Conservation (phyloP, 2,888 invertebrate species). For the Trissolcus japonicus region DNA sequence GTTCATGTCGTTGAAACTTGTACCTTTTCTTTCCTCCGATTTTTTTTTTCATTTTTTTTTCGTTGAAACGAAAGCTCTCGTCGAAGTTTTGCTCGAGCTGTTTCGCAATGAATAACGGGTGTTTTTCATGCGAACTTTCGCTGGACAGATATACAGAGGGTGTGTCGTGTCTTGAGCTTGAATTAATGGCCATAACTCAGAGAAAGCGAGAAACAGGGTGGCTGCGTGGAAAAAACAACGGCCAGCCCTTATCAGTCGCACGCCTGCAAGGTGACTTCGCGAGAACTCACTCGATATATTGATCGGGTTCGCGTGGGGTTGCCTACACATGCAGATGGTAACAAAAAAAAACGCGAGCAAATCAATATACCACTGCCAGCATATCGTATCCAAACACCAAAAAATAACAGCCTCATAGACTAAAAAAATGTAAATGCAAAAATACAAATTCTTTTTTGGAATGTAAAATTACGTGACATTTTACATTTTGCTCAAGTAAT, state of each 20-base stretch:
- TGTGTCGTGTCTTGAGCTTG: constrained; percentile 58
- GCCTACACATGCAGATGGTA: constrained; percentile 46
- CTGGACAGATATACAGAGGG: constrained; percentile 46
- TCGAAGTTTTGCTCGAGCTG: constrained; percentile 45
- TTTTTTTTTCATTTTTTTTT: constrained; percentile 13
- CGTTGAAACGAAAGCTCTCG: constrained; percentile 43
- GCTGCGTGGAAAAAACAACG: constrained; percentile 65
- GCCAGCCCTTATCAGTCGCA: constrained; percentile 68
- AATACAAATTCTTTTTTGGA: too few relatives aligned
- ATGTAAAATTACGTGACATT: too few relatives aligned
- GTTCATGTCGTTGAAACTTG: constrained; percentile 38
- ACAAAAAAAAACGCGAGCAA: constrained; percentile 25
- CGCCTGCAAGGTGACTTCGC: constrained; percentile 65
- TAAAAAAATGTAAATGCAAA: too few relatives aligned
- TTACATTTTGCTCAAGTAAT: too few relatives aligned
- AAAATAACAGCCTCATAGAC: too few relatives aligned
- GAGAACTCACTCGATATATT: constrained; percentile 69
- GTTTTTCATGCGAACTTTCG: constrained; percentile 55
- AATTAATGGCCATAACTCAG: constrained; percentile 64
- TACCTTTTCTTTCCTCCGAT: background rate
- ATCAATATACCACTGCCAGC: constrained; percentile 26
- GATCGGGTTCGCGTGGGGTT: constrained; percentile 59
- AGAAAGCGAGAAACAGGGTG: constrained; percentile 56
- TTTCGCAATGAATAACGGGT: constrained; percentile 48
- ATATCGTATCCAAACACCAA: too few relatives aligned